phyloP scores from a whole-genome alignment of 2,888 invertebrate genomes.

The Ennomos erosarius region DNA sequence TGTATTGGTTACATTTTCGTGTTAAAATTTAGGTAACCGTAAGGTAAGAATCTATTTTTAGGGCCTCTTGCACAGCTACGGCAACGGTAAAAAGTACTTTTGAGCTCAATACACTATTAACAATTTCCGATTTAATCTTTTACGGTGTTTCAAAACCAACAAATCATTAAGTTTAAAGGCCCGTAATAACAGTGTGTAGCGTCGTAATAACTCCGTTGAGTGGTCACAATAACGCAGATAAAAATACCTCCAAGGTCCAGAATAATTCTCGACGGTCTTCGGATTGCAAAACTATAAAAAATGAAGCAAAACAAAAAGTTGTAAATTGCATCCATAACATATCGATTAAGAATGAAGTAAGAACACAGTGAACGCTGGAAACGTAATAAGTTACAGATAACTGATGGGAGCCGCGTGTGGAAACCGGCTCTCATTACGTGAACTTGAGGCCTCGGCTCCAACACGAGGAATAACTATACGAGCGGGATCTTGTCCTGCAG shows the following conservation, averaged over 20 bases:
- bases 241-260: conserved; percentile 23
- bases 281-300: conserved; percentile 32
- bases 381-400: conserved; percentile 54
- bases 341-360: conserved; percentile 65
- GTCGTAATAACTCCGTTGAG: conserved; percentile 22
- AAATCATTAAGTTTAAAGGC: conserved; percentile 22
- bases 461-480: conserved; percentile 48
- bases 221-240: conserved; percentile 27
- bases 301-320: conserved; percentile 39
- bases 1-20: too few species aligned
- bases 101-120: conserved; percentile 3
- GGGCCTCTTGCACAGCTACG: conserved; percentile 1
- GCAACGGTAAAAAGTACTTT: conserved; percentile 12
- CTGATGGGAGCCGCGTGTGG: conserved; percentile 54
- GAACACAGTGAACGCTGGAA: conserved; percentile 45
- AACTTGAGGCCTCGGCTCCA: conserved; percentile 54
- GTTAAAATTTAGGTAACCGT: too few species aligned
- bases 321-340: conserved; percentile 46
- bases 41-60: background rate
- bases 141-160: conserved; percentile 27
- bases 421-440: conserved; percentile 71
- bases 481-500: conserved; percentile 40
- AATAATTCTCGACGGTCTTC: conserved; percentile 27
- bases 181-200: conserved; percentile 28
- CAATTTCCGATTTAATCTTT: conserved; percentile 19